Conservation (phyloP, 2,113 vertebrate species). For the Marmota monax region DNA sequence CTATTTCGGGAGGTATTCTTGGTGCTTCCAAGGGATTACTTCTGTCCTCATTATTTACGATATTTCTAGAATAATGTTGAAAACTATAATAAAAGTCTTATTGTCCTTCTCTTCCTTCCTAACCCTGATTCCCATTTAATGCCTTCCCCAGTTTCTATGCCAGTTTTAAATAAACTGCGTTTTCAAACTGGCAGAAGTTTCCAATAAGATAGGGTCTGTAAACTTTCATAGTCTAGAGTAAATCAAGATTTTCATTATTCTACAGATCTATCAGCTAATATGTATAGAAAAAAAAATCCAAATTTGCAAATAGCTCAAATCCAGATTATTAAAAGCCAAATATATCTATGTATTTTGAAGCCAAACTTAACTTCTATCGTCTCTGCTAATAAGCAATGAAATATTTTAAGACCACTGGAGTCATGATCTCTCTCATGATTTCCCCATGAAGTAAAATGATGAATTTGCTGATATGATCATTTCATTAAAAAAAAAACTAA, state of each 20-base stretch:
- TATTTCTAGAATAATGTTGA: conserved; percentile 20
- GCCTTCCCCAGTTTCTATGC: not conserved
- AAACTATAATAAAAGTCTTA: not conserved
- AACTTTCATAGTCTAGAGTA: not conserved
- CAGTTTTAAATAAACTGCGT: conserved; percentile 10
- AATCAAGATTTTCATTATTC: not conserved
- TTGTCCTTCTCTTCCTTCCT: not conserved
- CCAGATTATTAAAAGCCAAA: not conserved
- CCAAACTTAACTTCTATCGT: conserved; percentile 25
- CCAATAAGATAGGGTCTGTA: not conserved
- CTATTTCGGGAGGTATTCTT: not conserved
- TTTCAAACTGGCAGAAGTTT: not conserved
- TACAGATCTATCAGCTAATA: not conserved
- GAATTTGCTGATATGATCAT: not conserved
- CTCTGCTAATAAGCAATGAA: not conserved
- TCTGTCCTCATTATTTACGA: not conserved
- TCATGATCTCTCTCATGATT: conserved; percentile 30
- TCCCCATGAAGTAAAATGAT: not conserved
- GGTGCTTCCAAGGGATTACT: conserved; percentile 11
- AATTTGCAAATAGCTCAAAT: not conserved
- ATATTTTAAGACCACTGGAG: not conserved
- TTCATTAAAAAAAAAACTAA: not conserved
- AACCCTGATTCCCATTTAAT: not conserved
- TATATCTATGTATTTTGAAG: not conserved
- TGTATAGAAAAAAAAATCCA: too few relatives aligned